Evolutionary conservation across 2,888 invertebrate species (phyloP).

Genomic region (Pandemis corylana): DNA sequence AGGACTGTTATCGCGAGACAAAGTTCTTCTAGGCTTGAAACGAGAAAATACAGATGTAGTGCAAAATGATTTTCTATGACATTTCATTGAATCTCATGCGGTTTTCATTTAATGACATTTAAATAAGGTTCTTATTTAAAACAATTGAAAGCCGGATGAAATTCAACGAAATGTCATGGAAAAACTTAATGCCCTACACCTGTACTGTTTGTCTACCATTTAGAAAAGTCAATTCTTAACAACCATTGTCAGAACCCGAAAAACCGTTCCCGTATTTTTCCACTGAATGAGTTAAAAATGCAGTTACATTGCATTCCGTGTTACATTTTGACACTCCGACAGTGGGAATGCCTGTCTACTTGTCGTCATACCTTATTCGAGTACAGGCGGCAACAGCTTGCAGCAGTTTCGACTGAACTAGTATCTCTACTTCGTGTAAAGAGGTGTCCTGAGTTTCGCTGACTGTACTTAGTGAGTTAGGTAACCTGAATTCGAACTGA

Average conservation of each 20-base stretch:
- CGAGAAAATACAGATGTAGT: no score
- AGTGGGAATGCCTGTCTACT: conserved; percentile 31
- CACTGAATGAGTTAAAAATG: conserved; percentile 38
- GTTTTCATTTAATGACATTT: no score
- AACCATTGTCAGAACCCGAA: not conserved
- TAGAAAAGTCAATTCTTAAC: no score
- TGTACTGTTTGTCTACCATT: no score
- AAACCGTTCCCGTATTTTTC: conserved; percentile 25
- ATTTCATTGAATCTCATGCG: no score
- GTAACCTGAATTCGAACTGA: conserved; percentile 26
- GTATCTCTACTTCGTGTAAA: not conserved
- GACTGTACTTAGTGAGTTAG: conserved; percentile 20
- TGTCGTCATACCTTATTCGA: conserved; percentile 25
- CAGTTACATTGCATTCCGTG: conserved; percentile 37
- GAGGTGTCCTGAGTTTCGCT: not conserved
- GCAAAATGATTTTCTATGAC: no score
- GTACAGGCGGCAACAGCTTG: conserved; percentile 21
- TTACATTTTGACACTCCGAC: conserved; percentile 38
- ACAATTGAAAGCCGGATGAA: no score
- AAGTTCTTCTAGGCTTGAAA: no score
- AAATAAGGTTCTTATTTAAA: no score
- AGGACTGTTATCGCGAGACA: no score
- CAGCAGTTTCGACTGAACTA: conserved; percentile 6
- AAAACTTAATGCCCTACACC: no score
- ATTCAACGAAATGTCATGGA: no score